A percentile compares a stretch with the other conserved stretches of the same genome.
These are phyloP conservation scores for Drosophila diplacantha DNA, from an alignment of 2,888 invertebrate species.

Conservation along the genomic window DNA sequence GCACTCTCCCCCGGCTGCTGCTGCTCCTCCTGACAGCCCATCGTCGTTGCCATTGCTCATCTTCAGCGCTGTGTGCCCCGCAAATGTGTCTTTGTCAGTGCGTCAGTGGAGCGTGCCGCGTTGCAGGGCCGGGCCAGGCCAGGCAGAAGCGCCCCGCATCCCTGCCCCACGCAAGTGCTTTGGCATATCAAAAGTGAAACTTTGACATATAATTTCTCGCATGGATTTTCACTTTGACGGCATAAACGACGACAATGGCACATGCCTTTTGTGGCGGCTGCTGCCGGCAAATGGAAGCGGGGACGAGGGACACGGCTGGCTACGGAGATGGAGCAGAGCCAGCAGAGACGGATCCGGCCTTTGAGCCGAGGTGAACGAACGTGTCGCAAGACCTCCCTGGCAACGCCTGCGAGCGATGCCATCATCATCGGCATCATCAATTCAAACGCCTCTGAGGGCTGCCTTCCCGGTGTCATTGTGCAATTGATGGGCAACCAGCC, in stretches of 20 bases:
- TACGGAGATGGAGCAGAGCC: neutral
- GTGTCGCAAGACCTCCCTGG: slow-evolving; percentile 18
- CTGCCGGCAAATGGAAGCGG: slow-evolving; percentile 4
- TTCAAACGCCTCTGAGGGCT: slow-evolving; percentile 16
- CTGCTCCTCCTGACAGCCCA: slow-evolving; percentile 2
- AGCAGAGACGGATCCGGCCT: slow-evolving; percentile 5
- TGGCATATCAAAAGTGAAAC: slow-evolving; percentile 70
- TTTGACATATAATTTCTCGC: slow-evolving; percentile 72
- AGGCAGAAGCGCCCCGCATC: neutral
- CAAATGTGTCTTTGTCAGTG: slow-evolving; percentile 69
- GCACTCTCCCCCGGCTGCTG: slow-evolving; percentile 10
- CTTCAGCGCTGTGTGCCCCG: slow-evolving; percentile 37
- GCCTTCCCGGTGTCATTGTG: slow-evolving; percentile 7
- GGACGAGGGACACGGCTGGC: neutral
- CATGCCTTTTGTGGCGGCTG: slow-evolving; percentile 25
- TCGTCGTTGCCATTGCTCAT: slow-evolving; percentile 34
- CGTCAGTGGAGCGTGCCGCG: slow-evolving; percentile 62
- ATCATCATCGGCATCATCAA: slow-evolving; percentile 31
- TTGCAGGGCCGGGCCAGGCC: slow-evolving; percentile 33
- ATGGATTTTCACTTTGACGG: slow-evolving; percentile 71
- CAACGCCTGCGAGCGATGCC: slow-evolving; percentile 34
- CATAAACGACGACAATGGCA: slow-evolving; percentile 68
- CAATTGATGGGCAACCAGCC: slow-evolving; percentile 24
- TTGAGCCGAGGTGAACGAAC: slow-evolving; percentile 10
- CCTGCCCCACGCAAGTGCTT: slow-evolving; percentile 44